phyloP scores from a whole-genome alignment of 2,113 vertebrate species.

The Desmodus rotundus region DNA sequence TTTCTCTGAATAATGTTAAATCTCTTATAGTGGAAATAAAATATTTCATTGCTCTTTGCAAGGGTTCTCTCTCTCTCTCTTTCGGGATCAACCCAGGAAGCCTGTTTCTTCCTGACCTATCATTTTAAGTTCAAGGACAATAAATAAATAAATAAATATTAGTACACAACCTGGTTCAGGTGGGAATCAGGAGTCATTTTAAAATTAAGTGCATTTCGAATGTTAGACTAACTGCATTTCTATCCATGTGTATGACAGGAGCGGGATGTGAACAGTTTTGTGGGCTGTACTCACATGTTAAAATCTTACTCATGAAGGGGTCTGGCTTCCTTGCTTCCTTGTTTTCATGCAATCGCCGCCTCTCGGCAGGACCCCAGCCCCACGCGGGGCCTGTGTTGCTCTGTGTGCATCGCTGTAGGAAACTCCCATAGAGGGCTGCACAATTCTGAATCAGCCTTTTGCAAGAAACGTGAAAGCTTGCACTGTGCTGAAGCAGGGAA shows the following conservation, averaged over 20 bases:
- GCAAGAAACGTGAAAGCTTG: constrained; percentile 30
- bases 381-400: neutral
- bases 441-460: constrained; percentile 41
- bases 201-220: neutral
- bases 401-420: constrained; percentile 27
- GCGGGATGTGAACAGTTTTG: neutral
- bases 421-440: neutral
- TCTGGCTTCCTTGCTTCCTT: constrained; percentile 22
- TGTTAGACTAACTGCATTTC: neutral
- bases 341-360: neutral
- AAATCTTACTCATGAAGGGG: neutral
- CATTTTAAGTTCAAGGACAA: neutral
- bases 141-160: neutral
- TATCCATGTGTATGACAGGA: neutral
- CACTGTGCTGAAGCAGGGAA: constrained; percentile 17
- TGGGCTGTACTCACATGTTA: neutral
- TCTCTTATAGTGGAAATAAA: neutral
- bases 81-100: neutral
- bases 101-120: neutral
- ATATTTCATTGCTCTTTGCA: constrained; percentile 13
- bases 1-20: constrained; percentile 50
- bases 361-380: neutral
- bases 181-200: neutral
- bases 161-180: neutral
- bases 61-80: neutral